Percentiles rank a stretch among this genome's conserved stretches.
phyloP scores from a whole-genome alignment of 2,797 vertebrate species.

The Acanthornis magna region DNA sequence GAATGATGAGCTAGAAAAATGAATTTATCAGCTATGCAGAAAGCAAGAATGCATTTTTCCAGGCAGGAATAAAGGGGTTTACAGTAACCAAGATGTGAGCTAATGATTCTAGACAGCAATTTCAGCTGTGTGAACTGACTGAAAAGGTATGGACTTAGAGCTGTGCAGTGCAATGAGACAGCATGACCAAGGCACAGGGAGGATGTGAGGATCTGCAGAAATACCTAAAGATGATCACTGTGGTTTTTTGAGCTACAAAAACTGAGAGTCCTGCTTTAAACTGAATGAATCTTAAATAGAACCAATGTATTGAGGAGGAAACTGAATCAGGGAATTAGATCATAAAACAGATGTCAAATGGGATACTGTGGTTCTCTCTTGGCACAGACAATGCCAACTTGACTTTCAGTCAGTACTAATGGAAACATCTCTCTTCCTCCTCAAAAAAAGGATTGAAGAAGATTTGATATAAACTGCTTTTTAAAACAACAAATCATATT shows the following conservation, averaged over 20 bases:
- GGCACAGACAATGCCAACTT: background rate
- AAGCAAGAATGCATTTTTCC: background rate
- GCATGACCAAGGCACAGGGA: background rate
- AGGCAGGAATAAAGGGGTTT: background rate
- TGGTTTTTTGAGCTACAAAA: background rate
- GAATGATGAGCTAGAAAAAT: background rate
- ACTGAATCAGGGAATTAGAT: background rate
- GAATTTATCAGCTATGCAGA: background rate
- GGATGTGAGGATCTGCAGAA: background rate
- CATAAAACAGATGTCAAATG: background rate
- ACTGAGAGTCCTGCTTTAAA: background rate
- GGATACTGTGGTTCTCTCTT: background rate
- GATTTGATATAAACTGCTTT: background rate
- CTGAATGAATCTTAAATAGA: background rate
- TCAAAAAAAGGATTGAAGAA: background rate
- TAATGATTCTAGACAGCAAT: background rate
- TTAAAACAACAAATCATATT: slow-evolving; percentile 37
- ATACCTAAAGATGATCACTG: background rate
- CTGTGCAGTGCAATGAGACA: background rate
- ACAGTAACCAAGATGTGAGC: background rate
- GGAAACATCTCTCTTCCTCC: background rate
- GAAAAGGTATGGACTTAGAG: background rate
- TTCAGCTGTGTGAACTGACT: background rate
- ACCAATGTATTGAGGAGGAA: background rate
- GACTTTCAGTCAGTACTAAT: background rate